Evolutionary conservation across 2,888 invertebrate species (phyloP).

Genomic region (Eupithecia vulgata): DNA sequence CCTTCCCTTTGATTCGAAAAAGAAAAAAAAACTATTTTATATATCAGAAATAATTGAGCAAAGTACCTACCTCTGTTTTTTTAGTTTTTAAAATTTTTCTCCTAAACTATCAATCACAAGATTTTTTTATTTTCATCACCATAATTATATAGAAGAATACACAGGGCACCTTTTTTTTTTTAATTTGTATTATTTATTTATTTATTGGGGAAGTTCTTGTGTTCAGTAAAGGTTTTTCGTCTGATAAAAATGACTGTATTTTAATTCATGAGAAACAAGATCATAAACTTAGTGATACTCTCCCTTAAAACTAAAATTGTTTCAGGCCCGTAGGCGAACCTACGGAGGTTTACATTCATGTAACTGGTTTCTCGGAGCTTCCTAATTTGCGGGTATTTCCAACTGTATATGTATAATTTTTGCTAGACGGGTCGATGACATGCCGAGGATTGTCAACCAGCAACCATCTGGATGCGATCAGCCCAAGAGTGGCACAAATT

Average conservation of each 20-base stretch:
- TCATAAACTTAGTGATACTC: no score
- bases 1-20: no score
- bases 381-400: slow-evolving; percentile 68
- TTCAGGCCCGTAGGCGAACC: slow-evolving; percentile 76
- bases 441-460: neutral
- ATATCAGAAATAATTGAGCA: no score
- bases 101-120: no score
- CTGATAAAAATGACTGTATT: neutral
- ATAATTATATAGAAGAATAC: no score
- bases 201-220: neutral
- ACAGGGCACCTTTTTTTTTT: no score
- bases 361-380: slow-evolving; percentile 73
- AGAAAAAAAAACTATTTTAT: no score
- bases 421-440: neutral
- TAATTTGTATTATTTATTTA: no score
- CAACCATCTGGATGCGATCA: neutral
- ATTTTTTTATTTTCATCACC: no score
- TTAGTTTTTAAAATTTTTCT: no score
- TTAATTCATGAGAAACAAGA: neutral
- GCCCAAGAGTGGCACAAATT: neutral
- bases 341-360: slow-evolving; percentile 67
- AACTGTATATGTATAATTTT: neutral
- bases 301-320: slow-evolving; percentile 6
- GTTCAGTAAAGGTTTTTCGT: neutral
- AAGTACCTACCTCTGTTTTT: no score